Percentiles rank a stretch among this genome's conserved stretches.
Conservation (phyloP, 2,797 vertebrate species). For the Muraenolepis orangiensis region DNA sequence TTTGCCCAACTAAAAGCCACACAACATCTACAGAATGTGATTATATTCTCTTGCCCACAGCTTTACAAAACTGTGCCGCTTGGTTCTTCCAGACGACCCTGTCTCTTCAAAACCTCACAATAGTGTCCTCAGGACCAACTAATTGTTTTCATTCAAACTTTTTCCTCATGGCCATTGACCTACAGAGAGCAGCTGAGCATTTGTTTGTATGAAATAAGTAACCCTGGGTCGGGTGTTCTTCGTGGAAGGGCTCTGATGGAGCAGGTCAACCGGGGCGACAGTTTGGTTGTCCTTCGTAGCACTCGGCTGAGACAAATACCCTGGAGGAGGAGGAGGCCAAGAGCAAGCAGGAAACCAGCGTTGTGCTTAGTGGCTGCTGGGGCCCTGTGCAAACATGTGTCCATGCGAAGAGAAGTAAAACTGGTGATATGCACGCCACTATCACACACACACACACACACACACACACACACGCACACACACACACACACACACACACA, state of each 20-base stretch:
- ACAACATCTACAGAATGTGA: neutral
- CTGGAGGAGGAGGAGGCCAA: neutral
- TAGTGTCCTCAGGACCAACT: neutral
- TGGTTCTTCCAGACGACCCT: neutral
- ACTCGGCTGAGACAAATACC: slow-evolving; percentile 21
- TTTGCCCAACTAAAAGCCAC: neutral
- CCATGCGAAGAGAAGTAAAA: neutral
- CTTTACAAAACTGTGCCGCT: neutral
- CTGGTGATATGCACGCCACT: neutral
- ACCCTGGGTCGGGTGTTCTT: neutral
- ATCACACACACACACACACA: neutral
- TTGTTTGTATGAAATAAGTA: neutral
- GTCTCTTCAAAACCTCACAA: neutral
- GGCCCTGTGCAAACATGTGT: neutral
- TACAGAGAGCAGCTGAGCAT: neutral
- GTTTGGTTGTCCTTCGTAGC: slow-evolving; percentile 4
- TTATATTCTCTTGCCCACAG: neutral
- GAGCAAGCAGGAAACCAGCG: neutral
- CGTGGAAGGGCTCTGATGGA: neutral
- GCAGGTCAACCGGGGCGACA: slow-evolving; percentile 11
- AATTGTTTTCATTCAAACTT: neutral
- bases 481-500: neutral
- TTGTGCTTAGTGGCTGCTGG: slow-evolving; percentile 11
- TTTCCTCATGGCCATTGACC: neutral
- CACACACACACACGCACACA: slow-evolving; percentile 4